Conservation (phyloP, 2,797 vertebrate species). For the Darevskia mixta region DNA sequence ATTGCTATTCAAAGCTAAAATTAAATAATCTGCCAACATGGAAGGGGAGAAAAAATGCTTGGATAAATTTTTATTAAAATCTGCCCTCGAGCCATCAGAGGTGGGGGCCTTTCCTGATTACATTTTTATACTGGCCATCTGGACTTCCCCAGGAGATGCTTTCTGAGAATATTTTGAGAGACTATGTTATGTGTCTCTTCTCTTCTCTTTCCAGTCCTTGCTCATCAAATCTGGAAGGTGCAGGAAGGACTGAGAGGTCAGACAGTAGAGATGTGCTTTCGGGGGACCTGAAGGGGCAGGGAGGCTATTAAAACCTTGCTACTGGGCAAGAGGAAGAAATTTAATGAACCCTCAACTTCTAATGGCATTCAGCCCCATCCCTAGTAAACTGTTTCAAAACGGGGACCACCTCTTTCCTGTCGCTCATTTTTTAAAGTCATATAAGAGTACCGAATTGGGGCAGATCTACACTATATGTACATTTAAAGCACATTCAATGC, state of each 20-base stretch:
- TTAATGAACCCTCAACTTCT: constrained; percentile 37
- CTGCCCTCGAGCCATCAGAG: constrained; percentile 43
- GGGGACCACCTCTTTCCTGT: constrained; percentile 22
- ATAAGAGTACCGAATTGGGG: constrained; percentile 45
- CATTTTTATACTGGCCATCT: constrained; percentile 69
- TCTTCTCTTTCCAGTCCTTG: constrained; percentile 15
- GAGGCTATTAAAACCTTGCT: constrained; percentile 56
- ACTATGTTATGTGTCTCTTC: constrained; percentile 33
- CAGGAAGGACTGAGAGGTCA: constrained; percentile 30
- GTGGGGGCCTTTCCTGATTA: constrained; percentile 64
- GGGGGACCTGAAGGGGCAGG: not conserved
- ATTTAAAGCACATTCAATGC: too few species aligned
- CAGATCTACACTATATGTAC: too few species aligned
- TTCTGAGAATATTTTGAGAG: constrained; percentile 27
- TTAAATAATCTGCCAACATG: constrained; percentile 46
- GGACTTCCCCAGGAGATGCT: constrained; percentile 65
- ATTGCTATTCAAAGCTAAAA: constrained; percentile 62
- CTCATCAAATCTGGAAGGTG: constrained; percentile 59
- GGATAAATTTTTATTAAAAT: constrained; percentile 70
- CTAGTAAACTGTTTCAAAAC: constrained; percentile 35
- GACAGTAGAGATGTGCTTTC: constrained; percentile 28
- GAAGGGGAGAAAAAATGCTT: constrained; percentile 53
- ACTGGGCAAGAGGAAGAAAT: not conserved
- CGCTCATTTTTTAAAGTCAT: constrained; percentile 29
- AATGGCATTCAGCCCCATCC: not conserved